Base-by-base conservation (phyloP, 2,888 invertebrate species). In the Drosophila diplacantha region DNA sequence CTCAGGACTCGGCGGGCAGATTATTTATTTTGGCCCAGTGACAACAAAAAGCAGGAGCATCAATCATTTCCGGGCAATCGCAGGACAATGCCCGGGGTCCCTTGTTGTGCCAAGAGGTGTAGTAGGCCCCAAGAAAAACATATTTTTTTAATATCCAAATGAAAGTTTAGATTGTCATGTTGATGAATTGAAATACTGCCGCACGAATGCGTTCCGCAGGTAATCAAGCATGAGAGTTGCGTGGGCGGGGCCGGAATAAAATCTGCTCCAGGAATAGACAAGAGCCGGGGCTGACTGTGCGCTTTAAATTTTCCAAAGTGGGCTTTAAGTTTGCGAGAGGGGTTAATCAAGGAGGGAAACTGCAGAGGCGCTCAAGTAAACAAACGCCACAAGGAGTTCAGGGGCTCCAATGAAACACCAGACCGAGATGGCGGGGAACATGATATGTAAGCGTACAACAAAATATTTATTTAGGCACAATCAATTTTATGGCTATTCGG, bases 181-280 rank as follows among this genome's bases (percentile, higher is more conserved):
- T 78, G 83, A 81, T 81, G 76, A 83, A 81, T 81, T 73, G 81
- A 83, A 83, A 79, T 73, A 69, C 78, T 81, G 79, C 79, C 81
- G 80, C 83, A 75, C 74, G 79, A 83, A 74, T 83, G 74, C 69
- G 71, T 73, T 59, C 39, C 65, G 64, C 69, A 81, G 79, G 79
- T 81, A 83, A 78, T 83, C 80, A 81, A 75, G 64, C 76, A 81
- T 78, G 54, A 78, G 73, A 51, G 35, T 35, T 24, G 52, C 49
- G 38, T 31, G 32, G 43, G 39, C 41, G 16, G 38, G 44, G 29
- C 31, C 8, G 31, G 18, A 50, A 37, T 11, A 18, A 22, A 32
- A 22, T n/a, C n/a, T 8, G 16, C 31, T 44, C 75, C 49, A 47
- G 52, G 61, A 72, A 77, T 77, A 77, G 73, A 65, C 55, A 44